These are phyloP conservation scores for Brachionus plicatilis DNA, from an alignment of 1,140 invertebrate species.

Conservation along the genomic window DNA sequence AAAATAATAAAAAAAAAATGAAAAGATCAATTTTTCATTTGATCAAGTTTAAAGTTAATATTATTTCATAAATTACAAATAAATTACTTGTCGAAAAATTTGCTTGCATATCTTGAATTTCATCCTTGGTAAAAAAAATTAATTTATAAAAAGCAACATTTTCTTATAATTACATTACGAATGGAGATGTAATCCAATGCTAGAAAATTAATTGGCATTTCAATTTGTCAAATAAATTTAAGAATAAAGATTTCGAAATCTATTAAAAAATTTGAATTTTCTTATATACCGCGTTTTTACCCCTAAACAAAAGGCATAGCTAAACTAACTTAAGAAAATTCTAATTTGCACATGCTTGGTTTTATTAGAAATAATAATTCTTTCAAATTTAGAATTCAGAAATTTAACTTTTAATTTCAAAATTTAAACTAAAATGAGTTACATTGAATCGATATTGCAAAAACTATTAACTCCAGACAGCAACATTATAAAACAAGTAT, in stretches of 20 bases:
- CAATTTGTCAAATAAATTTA: background rate
- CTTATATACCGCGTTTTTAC: too few relatives aligned
- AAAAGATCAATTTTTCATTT: too few relatives aligned
- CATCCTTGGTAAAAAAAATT: background rate
- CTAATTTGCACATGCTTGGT: background rate
- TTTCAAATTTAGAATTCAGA: background rate
- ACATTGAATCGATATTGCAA: conserved; percentile 36
- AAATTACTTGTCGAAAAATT: background rate
- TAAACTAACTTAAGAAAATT: background rate
- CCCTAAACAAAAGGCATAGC: background rate
- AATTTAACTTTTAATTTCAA: background rate
- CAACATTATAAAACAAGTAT: conserved; percentile 33
- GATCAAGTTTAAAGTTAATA: too few relatives aligned
- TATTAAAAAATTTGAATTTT: background rate
- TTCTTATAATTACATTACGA: background rate
- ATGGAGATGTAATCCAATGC: background rate
- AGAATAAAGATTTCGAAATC: background rate
- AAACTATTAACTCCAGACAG: conserved; percentile 34
- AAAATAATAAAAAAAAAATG: too few relatives aligned
- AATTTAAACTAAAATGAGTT: background rate
- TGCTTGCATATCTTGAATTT: background rate
- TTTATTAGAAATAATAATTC: background rate
- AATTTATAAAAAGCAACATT: background rate
- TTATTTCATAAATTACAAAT: background rate
- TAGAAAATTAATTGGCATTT: conserved; percentile 14